Percentiles rank a stretch among this genome's conserved stretches.
Conservation (phyloP, 2,888 invertebrate species). For the Orchesellides sinensis region DNA sequence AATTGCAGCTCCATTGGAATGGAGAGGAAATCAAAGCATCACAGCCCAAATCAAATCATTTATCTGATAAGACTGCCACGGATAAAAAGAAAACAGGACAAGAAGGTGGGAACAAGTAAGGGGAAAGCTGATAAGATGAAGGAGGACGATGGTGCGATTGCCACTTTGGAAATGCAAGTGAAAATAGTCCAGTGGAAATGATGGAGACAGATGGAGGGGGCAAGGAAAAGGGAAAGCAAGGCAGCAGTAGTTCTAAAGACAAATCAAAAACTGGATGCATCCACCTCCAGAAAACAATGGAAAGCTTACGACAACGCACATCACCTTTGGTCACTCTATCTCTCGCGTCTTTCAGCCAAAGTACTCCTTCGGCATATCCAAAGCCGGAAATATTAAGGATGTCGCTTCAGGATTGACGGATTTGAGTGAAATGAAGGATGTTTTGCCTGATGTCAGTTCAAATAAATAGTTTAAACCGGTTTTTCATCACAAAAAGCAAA, state of each 20-base stretch:
- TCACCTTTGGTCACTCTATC: constrained; percentile 43
- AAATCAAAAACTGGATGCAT: background rate
- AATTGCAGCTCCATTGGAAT: constrained; percentile 80
- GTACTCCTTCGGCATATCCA: constrained; percentile 10
- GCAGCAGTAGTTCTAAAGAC: background rate
- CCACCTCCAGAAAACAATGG: background rate
- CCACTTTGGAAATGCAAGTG: background rate
- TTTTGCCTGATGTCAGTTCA: constrained; percentile 1
- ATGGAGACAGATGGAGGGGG: background rate
- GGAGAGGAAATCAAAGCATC: constrained; percentile 79
- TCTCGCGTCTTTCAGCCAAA: constrained; percentile 22
- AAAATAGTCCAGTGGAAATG: background rate
- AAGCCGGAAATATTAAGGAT: background rate
- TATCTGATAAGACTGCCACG: background rate
- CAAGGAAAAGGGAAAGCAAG: background rate
- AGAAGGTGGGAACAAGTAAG: background rate
- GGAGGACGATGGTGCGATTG: too few relatives aligned
- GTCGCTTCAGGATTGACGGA: constrained; percentile 18
- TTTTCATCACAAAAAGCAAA: too few relatives aligned
- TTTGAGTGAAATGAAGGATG: constrained; percentile 33
- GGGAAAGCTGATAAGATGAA: background rate
- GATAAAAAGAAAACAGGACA: background rate
- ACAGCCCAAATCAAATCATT: background rate
- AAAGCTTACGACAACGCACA: constrained; percentile 2
- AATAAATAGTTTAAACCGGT: too few relatives aligned